These are phyloP conservation scores for Troides oblongomaculatus DNA, from an alignment of 2,888 invertebrate genomes.

Conservation along the genomic window DNA sequence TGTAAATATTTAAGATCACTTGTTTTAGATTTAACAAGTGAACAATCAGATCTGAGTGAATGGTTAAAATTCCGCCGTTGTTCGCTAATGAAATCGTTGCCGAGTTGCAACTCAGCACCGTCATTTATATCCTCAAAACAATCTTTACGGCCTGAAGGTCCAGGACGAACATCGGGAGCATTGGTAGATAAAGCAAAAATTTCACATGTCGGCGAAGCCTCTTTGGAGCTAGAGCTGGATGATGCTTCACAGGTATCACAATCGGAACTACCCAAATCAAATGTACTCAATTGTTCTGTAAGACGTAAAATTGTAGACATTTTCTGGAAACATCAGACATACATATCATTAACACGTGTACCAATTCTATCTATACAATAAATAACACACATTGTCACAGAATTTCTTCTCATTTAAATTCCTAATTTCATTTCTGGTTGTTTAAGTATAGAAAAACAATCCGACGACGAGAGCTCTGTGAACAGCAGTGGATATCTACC, in stretches of 20 bases:
- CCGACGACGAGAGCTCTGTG: no score
- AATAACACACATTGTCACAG: no score
- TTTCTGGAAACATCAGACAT: constrained; percentile 56
- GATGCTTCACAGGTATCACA: constrained; percentile 82
- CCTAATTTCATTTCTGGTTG: no score
- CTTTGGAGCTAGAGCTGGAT: constrained; percentile 78
- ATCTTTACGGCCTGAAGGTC: constrained; percentile 36
- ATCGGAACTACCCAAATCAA: constrained; percentile 86
- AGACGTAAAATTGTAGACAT: constrained; percentile 88
- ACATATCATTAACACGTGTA: background rate
- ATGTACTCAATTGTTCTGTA: constrained; percentile 86
- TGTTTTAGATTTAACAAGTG: constrained; percentile 45
- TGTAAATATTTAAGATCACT: constrained; percentile 51
- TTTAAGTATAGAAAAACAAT: no score
- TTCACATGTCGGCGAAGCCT: constrained; percentile 82
- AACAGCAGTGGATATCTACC: no score
- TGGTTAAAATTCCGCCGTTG: constrained; percentile 53
- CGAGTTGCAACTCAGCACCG: constrained; percentile 56
- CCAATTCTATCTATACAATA: background rate
- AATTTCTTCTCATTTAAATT: no score
- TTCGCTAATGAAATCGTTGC: constrained; percentile 64
- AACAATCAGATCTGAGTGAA: constrained; percentile 58
- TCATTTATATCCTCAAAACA: constrained; percentile 43
- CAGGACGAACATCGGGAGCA: constrained; percentile 55
- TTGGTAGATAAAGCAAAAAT: constrained; percentile 58